These are phyloP conservation scores for Hyaena hyaena DNA, from an alignment of 2,113 vertebrate species.

Conservation along the genomic window DNA sequence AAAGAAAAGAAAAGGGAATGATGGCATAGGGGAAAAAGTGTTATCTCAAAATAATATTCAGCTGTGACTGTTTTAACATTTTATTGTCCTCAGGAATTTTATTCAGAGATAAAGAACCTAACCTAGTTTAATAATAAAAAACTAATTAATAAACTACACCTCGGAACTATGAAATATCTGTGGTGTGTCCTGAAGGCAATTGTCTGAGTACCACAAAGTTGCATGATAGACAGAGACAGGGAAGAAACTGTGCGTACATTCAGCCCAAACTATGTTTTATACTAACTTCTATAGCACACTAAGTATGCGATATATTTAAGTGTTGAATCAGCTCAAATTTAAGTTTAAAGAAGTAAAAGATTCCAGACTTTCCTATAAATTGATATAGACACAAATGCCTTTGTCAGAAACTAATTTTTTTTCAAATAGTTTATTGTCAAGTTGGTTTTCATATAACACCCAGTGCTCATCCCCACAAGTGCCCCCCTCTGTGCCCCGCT, in stretches of 20 bases:
- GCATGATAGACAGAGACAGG: background rate
- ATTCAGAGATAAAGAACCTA: background rate
- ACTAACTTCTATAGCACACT: background rate
- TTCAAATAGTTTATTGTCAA: too few species aligned
- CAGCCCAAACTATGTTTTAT: background rate
- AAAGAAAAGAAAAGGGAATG: background rate
- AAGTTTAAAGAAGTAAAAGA: background rate
- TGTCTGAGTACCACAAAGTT: background rate
- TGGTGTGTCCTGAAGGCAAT: background rate
- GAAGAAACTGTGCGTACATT: background rate
- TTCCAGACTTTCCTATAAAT: background rate
- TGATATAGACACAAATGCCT: background rate
- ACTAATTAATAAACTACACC: background rate
- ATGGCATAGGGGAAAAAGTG: background rate
- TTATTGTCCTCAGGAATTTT: background rate
- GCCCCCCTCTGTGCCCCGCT: too few species aligned
- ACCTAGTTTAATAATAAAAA: background rate
- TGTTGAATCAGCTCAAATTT: background rate
- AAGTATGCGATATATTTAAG: background rate
- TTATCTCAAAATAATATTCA: background rate
- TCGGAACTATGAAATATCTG: background rate
- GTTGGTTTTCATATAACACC: too few species aligned
- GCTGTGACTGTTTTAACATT: background rate
- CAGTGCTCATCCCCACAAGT: too few species aligned
- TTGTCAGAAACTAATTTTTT: background rate